phyloP scores from a whole-genome alignment of 2,888 invertebrate species.

The Norana najaformis region DNA sequence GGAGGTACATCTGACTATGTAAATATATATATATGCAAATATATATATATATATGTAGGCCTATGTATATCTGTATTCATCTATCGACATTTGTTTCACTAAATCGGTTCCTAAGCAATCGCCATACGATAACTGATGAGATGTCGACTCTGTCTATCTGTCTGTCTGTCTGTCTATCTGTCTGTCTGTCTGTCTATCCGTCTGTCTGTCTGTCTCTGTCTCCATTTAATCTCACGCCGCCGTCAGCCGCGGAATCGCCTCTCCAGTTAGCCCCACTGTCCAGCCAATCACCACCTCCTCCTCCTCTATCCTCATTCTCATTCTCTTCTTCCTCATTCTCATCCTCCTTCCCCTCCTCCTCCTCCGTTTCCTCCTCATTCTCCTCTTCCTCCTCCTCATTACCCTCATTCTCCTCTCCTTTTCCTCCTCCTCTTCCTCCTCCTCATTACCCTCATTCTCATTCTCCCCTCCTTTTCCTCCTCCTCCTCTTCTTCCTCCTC shows the following conservation, averaged over 20 bases:
- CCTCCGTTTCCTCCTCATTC: background rate
- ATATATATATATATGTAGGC: background rate
- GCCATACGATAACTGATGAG: background rate
- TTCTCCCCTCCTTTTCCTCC: background rate
- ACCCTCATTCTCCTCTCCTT: background rate
- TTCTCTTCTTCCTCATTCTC: background rate
- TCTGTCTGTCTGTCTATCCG: background rate
- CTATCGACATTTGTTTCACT: background rate
- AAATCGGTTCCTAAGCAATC: background rate
- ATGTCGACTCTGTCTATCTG: background rate
- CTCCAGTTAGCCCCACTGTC: background rate
- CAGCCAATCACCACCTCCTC: background rate
- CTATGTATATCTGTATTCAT: no score
- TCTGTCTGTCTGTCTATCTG: background rate
- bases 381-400: background rate
- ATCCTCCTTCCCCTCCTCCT: background rate
- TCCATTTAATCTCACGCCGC: background rate
- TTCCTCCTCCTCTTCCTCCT: background rate
- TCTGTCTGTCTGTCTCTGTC: background rate
- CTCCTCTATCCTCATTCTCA: background rate
- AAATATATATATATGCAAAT: background rate
- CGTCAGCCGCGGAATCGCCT: background rate
- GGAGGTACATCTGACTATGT: background rate
- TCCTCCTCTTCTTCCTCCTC: background rate
- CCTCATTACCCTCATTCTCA: background rate